phyloP scores from a whole-genome alignment of 1,140 invertebrate species.

The Drosophila grimshawi region DNA sequence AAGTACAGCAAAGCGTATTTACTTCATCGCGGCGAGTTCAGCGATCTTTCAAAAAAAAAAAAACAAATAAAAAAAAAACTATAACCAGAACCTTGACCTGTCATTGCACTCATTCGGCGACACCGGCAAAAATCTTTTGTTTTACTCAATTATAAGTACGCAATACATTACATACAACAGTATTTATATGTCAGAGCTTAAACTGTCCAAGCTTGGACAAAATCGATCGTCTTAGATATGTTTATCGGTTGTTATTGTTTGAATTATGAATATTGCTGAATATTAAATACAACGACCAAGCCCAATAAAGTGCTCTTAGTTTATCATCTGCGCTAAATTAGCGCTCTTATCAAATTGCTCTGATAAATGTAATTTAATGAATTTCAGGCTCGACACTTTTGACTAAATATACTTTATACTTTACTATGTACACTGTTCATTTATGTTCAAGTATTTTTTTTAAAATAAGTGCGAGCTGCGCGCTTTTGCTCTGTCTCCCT shows the following conservation, averaged over 20 bases:
- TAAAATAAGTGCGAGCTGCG: slow-evolving; percentile 29
- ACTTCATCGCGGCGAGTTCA: no score
- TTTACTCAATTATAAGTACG: not conserved
- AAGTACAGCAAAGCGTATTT: no score
- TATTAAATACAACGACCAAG: not conserved
- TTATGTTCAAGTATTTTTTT: slow-evolving; percentile 16
- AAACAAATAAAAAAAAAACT: not conserved
- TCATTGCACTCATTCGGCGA: not conserved
- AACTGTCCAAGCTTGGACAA: no score
- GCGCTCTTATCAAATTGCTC: no score
- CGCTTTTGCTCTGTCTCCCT: not conserved
- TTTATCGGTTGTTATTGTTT: no score
- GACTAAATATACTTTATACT: not conserved
- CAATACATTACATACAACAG: not conserved
- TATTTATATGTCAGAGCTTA: no score
- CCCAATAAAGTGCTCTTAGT: not conserved
- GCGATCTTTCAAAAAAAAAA: not conserved
- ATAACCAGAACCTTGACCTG: slow-evolving; percentile 19
- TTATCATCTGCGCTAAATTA: not conserved
- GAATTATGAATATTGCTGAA: no score
- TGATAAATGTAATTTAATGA: not conserved
- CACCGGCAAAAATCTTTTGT: not conserved
- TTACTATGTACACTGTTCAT: not conserved
- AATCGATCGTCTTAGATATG: no score
- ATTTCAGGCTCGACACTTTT: not conserved